Evolutionary conservation across 2,888 invertebrate genomes (phyloP), one percentile per base, ranked within the genome.

Genomic region (Dysmachus trigonus): DNA sequence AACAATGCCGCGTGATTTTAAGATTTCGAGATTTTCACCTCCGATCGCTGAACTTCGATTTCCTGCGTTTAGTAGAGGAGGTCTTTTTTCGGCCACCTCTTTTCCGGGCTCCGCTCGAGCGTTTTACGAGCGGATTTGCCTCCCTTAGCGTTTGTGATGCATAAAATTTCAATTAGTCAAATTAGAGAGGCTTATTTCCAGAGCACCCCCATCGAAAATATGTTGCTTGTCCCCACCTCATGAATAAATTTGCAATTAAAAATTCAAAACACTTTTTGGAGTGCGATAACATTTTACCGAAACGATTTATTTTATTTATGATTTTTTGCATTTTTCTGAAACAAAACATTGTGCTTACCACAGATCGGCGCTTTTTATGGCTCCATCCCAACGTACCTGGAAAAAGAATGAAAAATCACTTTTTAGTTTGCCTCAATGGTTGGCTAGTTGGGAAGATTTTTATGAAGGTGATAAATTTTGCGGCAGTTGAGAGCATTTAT

Each of bases 111-210:
- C 13, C 82, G 33, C 62, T 82, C 82, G 35, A 35, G 62, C 82
- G 82, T 82, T 62, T 81, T 81, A 81, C 31, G 38, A 47, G 77
- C 10, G 10, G 18, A n/a, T 41, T n/a, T 35, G 22, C 51, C 27
- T 30, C 51, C 30, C 22, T 62, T 33, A 62, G 62, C 35, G 22
- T 33, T 41, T 35, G 15, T 27, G 62, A 7, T 18, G 84, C 62
- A 84, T 84, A 84, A 73, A 84, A 84, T 84, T 41, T 47, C 73
- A 73, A 84, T 84, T 84, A 84, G 47, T 84, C 47, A 72, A 84
- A 84, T 38, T 15, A 41, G 8, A 2, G 30, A 72, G 7, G n/a
- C n/a, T 62, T 62, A 38, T 10, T 38, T 38, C 0, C 38, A 8
- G 27, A 27, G 15, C 51, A 27, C 73, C n/a, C 33, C 7, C 31